Base-by-base conservation (phyloP, 2,113 vertebrate species). In the Platycercus adscitus region DNA sequence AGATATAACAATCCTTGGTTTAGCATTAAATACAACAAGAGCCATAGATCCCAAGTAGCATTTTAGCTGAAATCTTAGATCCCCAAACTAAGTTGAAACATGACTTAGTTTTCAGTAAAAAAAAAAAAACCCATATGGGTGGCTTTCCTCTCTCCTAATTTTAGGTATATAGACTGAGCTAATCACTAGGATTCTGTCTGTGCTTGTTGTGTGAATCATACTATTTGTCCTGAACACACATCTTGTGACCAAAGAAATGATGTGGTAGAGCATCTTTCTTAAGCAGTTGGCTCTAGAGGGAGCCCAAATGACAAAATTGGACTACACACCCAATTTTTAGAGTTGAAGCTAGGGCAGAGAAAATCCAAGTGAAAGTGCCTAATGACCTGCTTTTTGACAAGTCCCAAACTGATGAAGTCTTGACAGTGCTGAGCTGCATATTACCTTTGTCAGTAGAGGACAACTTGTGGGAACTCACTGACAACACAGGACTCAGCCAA, bases 231-330 rank as follows among this genome's bases (percentile, higher is more conserved):
- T 92, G 66, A 47, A 44, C 23, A 21, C 0, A 0, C 26, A 81
- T 52, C 35, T 68, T 55, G 44, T 61, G 47, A 69, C 44, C 55
- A 49, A 65, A 84, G 55, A 86, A 65, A 91, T 26, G 2, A 68
- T 37, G 39, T 76, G 33, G 35, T 56, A 81, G 77, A 84, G 61
- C 44, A 78, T 55, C 43, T 87, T 17, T 81, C 95, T 95, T 90
- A 43, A 28, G 80, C 72, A 60, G n/a, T 2, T 95, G 91, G 83
- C 94, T 96, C 95, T 97, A 97, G 96, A 96, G 96, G 96, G 95
- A 97, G 94, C 93, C 91, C 94, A 94, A 96, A 96, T 95, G 33
- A 96, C 78, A 95, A 95, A 93, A 88, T 80, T 95, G 66, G 41
- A 49, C 49, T 65, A 60, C 28, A 52, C 43, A 20, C 69, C 55